phyloP scores from a whole-genome alignment of 2,113 vertebrate genomes.

The Thalassoma bifasciatum region DNA sequence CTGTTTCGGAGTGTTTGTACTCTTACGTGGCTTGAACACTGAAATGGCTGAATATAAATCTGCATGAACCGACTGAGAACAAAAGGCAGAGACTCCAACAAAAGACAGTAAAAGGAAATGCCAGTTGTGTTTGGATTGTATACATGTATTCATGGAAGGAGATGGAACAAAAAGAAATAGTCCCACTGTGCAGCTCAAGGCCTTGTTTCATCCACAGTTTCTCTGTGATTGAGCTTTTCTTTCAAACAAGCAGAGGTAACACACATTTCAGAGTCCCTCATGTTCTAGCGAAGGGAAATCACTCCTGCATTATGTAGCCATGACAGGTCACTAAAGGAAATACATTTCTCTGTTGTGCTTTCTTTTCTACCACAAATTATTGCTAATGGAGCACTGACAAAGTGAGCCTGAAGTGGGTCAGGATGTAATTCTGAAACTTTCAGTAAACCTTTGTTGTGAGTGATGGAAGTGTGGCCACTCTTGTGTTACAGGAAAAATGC shows the following conservation, averaged over 20 bases:
- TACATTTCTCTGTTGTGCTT: background rate
- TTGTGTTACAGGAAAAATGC: background rate
- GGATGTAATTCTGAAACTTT: background rate
- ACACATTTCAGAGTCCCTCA: slow-evolving; percentile 6
- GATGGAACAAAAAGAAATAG: background rate
- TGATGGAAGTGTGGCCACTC: background rate
- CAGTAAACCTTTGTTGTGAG: background rate
- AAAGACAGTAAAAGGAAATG: background rate
- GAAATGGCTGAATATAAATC: background rate
- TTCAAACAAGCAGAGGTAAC: background rate
- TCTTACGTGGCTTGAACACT: too few relatives aligned
- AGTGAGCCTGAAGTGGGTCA: slow-evolving; percentile 1
- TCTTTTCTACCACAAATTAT: background rate
- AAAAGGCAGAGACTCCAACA: background rate
- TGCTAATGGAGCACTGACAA: background rate
- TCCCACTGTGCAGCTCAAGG: background rate
- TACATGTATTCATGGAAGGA: background rate
- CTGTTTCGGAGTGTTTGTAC: too few relatives aligned
- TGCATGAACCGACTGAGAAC: background rate
- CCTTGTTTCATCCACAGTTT: background rate
- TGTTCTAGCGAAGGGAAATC: background rate
- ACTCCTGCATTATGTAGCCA: background rate
- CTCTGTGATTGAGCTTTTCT: slow-evolving; percentile 4
- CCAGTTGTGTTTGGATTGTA: background rate
- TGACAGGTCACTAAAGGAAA: slow-evolving; percentile 1